Conservation (phyloP, 2,888 invertebrate species). For the Prenolepis imparis region DNA sequence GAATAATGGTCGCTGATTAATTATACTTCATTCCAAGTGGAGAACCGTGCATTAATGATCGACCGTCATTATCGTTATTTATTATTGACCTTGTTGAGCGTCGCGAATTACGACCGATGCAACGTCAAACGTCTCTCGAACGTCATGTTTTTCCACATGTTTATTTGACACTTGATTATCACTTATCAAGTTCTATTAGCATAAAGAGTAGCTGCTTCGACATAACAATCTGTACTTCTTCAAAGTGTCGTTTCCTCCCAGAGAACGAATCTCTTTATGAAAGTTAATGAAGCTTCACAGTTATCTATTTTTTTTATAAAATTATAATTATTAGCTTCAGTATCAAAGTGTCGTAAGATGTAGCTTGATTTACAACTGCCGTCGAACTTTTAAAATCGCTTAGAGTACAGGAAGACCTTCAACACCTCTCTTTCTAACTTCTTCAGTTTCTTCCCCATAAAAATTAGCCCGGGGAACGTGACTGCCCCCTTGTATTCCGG, state of each 20-base stretch:
- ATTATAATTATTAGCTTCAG: neutral
- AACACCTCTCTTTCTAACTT: neutral
- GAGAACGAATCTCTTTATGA: neutral
- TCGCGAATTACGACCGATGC: constrained; percentile 4
- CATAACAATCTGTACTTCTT: neutral
- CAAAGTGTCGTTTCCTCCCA: neutral
- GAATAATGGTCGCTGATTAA: constrained; percentile 45
- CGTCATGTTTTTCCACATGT: neutral
- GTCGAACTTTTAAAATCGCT: neutral
- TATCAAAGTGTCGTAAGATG: neutral
- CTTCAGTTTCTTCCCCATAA: neutral
- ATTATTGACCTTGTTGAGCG: constrained; percentile 26
- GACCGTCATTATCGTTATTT: constrained; percentile 16
- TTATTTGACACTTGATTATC: neutral
- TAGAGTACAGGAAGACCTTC: neutral
- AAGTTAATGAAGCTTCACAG: constrained; percentile 2
- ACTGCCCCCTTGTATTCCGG: neutral
- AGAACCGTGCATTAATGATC: constrained; percentile 13
- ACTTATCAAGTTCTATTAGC: neutral
- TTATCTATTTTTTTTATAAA: neutral
- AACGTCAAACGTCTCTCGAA: constrained; percentile 10
- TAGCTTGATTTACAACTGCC: neutral
- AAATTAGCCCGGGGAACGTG: neutral
- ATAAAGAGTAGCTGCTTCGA: neutral
- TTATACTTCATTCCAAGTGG: constrained; percentile 16